These are phyloP conservation scores for Urosaurus nigricauda DNA, from an alignment of 2,797 vertebrate species.

Conservation along the genomic window DNA sequence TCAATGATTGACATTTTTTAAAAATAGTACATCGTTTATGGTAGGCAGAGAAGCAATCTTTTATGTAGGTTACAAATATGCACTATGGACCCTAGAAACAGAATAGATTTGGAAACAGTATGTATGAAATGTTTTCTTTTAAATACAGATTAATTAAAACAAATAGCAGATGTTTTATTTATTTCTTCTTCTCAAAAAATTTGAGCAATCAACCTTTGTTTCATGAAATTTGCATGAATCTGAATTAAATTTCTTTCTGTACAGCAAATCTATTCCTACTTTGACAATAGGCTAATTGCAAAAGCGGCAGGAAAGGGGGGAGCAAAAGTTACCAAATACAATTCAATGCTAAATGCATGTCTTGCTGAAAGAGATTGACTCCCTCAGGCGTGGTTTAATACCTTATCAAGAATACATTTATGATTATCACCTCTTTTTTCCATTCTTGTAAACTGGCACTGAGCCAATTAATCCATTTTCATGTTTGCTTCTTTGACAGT, in stretches of 20 bases:
- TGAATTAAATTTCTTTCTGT: slow-evolving; percentile 63
- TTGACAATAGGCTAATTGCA: slow-evolving; percentile 37
- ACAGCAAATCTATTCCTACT: slow-evolving; percentile 48
- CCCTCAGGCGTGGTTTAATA: slow-evolving; percentile 10
- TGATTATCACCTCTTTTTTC: slow-evolving; percentile 12
- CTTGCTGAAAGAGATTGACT: not conserved
- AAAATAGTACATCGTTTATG: not conserved
- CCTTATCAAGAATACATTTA: slow-evolving; percentile 39
- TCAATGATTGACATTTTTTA: not conserved
- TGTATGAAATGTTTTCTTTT: slow-evolving; percentile 23
- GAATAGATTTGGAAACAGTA: slow-evolving; percentile 30
- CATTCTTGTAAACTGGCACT: slow-evolving; percentile 37
- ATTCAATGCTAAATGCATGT: not conserved
- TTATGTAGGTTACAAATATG: not conserved
- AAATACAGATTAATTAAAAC: slow-evolving; percentile 61
- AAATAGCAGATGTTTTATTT: slow-evolving; percentile 61
- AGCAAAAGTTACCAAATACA: slow-evolving; percentile 10
- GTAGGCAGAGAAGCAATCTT: slow-evolving; percentile 18
- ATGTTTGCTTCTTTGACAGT: slow-evolving; percentile 41
- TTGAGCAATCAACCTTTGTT: slow-evolving; percentile 56
- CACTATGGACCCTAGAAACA: slow-evolving; percentile 37
- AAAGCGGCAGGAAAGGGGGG: not conserved
- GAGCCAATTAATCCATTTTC: slow-evolving; percentile 59
- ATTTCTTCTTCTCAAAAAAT: slow-evolving; percentile 36
- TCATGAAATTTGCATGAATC: slow-evolving; percentile 54